phyloP scores from a whole-genome alignment of 2,113 vertebrate genomes.

The Nothoprocta perdicaria region DNA sequence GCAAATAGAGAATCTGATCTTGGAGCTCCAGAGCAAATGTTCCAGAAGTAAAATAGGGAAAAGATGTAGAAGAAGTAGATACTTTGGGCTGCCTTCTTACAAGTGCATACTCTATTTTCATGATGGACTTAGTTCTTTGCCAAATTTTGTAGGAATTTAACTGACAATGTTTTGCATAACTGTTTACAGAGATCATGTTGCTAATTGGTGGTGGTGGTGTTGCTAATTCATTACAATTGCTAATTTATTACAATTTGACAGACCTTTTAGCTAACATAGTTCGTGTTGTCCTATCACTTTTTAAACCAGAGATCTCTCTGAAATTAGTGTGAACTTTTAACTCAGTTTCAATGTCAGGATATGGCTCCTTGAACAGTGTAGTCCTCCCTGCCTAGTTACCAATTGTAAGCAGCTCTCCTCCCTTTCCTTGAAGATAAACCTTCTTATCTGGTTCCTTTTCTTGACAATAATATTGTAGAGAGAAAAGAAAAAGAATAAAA shows the following conservation, averaged over 20 bases:
- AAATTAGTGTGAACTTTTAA: slow-evolving; percentile 56
- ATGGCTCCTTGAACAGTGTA: slow-evolving; percentile 54
- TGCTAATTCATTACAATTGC: neutral
- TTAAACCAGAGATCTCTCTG: slow-evolving; percentile 13
- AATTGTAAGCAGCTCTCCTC: slow-evolving; percentile 66
- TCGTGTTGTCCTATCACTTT: neutral
- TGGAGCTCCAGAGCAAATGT: neutral
- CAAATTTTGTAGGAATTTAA: neutral
- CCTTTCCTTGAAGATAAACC: slow-evolving; percentile 72
- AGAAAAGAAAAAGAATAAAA: slow-evolving; percentile 59
- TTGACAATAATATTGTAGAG: slow-evolving; percentile 49
- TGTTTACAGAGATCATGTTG: neutral
- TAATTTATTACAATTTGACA: neutral
- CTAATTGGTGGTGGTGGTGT: neutral
- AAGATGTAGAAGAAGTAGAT: neutral
- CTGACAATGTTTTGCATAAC: neutral
- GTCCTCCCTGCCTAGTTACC: slow-evolving; percentile 61
- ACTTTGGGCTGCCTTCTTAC: neutral
- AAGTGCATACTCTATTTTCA: neutral
- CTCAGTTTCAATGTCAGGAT: slow-evolving; percentile 68
- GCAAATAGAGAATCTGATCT: neutral
- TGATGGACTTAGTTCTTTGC: neutral
- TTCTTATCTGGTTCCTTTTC: slow-evolving; percentile 67
- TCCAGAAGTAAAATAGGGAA: neutral
- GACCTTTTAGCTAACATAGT: neutral